Evolutionary conservation across 2,888 invertebrate species (phyloP), one percentile per base, ranked within the genome.

Genomic region (Nesidiocoris tenuis): DNA sequence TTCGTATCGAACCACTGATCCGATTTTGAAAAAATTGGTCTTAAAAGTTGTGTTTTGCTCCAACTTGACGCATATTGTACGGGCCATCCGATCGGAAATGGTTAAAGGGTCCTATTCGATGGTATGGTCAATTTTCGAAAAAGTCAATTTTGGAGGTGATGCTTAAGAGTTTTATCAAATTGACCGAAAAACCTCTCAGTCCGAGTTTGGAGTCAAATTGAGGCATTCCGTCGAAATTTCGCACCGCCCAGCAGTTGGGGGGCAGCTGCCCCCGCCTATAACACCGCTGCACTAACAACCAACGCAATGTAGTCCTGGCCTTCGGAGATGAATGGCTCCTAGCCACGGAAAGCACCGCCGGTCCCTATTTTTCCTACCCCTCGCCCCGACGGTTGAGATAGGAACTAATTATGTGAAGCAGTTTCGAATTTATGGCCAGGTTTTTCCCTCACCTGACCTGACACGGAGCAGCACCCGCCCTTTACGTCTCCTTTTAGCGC

Each of bases 331-430:
- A 21, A 67, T 67, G 16, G 67, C 67, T 55, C 55, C 55, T 56
- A 56, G 56, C 67, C 67, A 67, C 67, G 67, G 16, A 67, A 67
- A 39, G 39, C 39, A 39, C 39, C 19, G 55, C 67, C 39, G 67
- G 22, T 54, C 55, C 54, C 56, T 67, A 54, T 67, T 56, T 67
- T 56, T 67, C 67, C 56, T 54, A 22, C 67, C 56, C 67, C 39
- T 39, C 39, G 3, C 39, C 39, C 12, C 39, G 5, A 39, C 39
- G 3, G 39, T 39, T 39, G 5, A 67, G 67, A 67, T 67, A 67
- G 67, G 67, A 67, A 56, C 67, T 67, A 67, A 67, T 67, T 67
- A 67, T 67, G 67, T 67, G 67, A 56, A 67, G 67, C 67, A 55
- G 67, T 67, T 67, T 56, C 55, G 67, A 67, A 67, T 67, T 67